These are phyloP conservation scores for Pangasius djambal DNA, from an alignment of 2,797 vertebrate genomes.

Conservation along the genomic window DNA sequence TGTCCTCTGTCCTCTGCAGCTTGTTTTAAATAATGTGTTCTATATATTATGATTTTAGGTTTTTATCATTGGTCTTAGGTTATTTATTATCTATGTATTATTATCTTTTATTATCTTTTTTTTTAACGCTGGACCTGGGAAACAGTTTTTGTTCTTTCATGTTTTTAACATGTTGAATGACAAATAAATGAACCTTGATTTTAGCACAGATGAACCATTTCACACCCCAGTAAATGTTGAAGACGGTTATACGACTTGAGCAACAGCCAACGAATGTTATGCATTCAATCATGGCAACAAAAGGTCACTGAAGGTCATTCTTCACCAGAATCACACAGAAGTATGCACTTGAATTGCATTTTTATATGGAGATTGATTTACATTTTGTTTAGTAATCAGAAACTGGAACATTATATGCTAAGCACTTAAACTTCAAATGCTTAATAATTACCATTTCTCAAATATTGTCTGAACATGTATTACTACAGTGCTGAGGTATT, in stretches of 20 bases:
- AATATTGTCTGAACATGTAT: background rate
- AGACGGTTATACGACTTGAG: background rate
- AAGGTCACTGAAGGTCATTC: background rate
- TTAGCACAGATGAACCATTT: background rate
- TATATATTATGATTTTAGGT: too few species aligned
- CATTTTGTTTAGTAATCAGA: background rate
- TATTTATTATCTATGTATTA: too few species aligned
- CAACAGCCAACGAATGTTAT: background rate
- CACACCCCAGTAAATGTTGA: background rate
- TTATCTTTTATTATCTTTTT: too few species aligned
- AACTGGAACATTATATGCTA: background rate
- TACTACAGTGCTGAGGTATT: background rate
- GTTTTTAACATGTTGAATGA: too few species aligned
- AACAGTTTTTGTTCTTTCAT: too few species aligned
- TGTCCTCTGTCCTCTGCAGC: too few species aligned
- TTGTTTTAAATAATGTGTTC: too few species aligned
- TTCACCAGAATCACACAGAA: background rate
- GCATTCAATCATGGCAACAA: background rate
- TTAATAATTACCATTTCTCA: background rate
- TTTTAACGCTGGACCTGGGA: too few species aligned
- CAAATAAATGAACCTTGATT: too few species aligned
- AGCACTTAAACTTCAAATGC: background rate
- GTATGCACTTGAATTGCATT: background rate
- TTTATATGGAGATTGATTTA: background rate
- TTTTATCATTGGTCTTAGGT: too few species aligned